phyloP scores from a whole-genome alignment of 1,140 invertebrate genomes.

The Zaprionus vittiger region DNA sequence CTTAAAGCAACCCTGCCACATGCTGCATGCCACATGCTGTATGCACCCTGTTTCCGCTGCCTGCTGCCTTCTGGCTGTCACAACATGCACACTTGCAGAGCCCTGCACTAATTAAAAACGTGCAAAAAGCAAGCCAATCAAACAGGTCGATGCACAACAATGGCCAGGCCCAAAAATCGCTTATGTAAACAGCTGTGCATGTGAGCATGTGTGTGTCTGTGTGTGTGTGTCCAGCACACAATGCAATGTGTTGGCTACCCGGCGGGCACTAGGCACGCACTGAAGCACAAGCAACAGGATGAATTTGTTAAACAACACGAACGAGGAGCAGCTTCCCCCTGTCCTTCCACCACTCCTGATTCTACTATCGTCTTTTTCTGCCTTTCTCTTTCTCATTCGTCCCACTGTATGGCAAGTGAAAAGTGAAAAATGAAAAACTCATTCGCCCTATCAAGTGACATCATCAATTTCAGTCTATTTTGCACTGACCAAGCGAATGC shows the following conservation, averaged over 20 bases:
- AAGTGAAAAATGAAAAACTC: constrained; percentile 83
- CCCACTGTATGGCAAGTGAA: constrained; percentile 35
- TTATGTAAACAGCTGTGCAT: constrained; percentile 23
- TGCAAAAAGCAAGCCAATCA: constrained; percentile 81
- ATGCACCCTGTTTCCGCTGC: not conserved
- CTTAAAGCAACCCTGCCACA: constrained; percentile 46
- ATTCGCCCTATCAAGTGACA: constrained; percentile 83
- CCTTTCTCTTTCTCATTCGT: constrained; percentile 1
- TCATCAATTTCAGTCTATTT: constrained; percentile 84
- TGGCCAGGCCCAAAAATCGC: constrained; percentile 47
- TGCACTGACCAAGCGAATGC: constrained; percentile 51
- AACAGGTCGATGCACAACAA: constrained; percentile 81
- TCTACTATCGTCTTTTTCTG: not conserved
- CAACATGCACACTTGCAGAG: not conserved
- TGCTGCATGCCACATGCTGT: constrained; percentile 12
- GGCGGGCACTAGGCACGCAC: constrained; percentile 56
- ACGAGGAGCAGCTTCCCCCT: constrained; percentile 13
- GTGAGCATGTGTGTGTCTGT: constrained; percentile 5
- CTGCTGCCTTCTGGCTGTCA: not conserved
- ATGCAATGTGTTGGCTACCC: constrained; percentile 60
- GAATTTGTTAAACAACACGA: constrained; percentile 80
- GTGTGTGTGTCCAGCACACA: constrained; percentile 19
- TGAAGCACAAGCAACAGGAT: constrained; percentile 80
- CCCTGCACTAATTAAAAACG: constrained; percentile 74
- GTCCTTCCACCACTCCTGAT: not conserved